These are phyloP conservation scores for Archips xylosteana DNA, from an alignment of 2,888 invertebrate species.

Conservation along the genomic window DNA sequence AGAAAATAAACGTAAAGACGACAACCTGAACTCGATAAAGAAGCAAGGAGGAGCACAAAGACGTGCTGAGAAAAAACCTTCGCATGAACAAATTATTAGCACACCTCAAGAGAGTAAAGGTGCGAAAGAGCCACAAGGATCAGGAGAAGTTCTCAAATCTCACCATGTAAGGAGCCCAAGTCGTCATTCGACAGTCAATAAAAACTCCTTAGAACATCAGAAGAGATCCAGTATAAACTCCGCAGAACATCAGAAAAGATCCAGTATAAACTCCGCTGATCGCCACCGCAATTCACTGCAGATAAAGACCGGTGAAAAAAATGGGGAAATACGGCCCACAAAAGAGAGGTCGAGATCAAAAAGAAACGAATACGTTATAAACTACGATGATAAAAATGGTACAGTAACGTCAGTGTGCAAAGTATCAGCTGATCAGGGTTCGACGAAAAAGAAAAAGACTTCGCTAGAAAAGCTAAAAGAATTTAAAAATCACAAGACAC, in stretches of 20 bases:
- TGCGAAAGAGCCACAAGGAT: neutral
- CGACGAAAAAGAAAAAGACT: constrained; percentile 63
- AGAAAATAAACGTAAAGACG: constrained; percentile 41
- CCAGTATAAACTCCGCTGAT: constrained; percentile 36
- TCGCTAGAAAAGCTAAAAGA: constrained; percentile 62
- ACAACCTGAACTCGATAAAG: constrained; percentile 16
- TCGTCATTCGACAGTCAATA: constrained; percentile 32
- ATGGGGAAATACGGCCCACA: constrained; percentile 49
- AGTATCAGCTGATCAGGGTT: constrained; percentile 62
- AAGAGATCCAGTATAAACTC: constrained; percentile 33
- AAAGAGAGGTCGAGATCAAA: constrained; percentile 55
- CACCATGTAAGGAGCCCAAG: constrained; percentile 27
- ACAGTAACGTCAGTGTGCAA: constrained; percentile 78
- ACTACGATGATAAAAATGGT: constrained; percentile 81
- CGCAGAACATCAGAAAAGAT: constrained; percentile 26
- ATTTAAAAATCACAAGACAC: constrained; percentile 59
- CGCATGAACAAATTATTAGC: constrained; percentile 10
- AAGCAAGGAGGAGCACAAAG: constrained; percentile 22
- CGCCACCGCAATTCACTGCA: constrained; percentile 39
- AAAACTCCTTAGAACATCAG: constrained; percentile 26
- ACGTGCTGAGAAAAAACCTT: constrained; percentile 18
- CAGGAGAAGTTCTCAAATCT: constrained; percentile 16
- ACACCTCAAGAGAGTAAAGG: constrained; percentile 2
- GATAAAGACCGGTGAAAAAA: constrained; percentile 47
- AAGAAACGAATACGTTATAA: constrained; percentile 76